phyloP scores from a whole-genome alignment of 2,888 invertebrate species.

The Fragum whitleyi region DNA sequence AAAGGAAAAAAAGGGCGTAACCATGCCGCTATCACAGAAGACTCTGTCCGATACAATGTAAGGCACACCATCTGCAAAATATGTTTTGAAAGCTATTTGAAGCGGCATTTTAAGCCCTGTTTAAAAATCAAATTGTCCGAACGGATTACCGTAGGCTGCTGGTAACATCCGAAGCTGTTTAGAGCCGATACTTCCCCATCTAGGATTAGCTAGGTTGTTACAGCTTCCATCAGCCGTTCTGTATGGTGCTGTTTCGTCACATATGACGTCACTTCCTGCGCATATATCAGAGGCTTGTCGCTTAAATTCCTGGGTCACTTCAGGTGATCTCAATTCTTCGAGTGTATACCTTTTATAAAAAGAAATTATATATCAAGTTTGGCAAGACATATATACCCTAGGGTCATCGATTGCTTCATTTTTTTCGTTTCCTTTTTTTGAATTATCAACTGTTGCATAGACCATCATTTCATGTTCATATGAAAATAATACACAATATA shows the following conservation, averaged over 20 bases:
- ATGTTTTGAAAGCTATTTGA: no score
- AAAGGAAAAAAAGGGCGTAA: no score
- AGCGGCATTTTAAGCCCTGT: no score
- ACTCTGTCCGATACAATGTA: no score
- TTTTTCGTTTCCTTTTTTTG: no score
- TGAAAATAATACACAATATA: no score
- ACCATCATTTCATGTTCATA: no score
- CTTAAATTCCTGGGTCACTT: conserved; percentile 11
- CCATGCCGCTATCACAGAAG: no score
- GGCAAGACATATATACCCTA: not conserved
- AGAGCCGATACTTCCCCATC: not conserved
- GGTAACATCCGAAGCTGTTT: not conserved
- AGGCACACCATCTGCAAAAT: no score
- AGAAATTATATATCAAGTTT: not conserved
- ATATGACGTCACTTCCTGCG: not conserved
- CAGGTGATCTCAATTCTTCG: not conserved
- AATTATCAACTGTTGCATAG: no score
- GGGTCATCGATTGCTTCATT: not conserved
- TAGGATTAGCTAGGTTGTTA: not conserved
- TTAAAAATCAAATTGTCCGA: no score
- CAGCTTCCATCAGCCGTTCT: conserved; percentile 14
- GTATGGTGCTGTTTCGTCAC: not conserved
- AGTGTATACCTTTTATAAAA: not conserved
- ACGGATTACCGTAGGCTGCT: conserved; percentile 14
- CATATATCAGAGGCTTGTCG: not conserved